These are phyloP conservation scores for Egretta garzetta DNA, from an alignment of 2,113 vertebrate genomes.

Conservation along the genomic window DNA sequence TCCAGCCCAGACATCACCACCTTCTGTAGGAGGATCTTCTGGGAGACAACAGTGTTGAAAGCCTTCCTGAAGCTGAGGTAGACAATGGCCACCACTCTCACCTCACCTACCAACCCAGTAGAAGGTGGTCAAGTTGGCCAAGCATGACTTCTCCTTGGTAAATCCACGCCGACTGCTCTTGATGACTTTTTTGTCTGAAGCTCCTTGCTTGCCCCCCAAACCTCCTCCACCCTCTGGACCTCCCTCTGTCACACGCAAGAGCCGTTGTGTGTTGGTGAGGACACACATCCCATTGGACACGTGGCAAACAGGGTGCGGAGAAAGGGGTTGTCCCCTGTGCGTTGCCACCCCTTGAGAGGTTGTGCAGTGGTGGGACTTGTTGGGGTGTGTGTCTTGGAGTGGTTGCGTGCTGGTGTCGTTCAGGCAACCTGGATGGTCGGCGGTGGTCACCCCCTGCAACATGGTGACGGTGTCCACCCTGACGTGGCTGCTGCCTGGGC, in stretches of 20 bases:
- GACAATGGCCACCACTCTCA: not conserved
- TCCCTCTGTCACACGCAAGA: rapidly evolving
- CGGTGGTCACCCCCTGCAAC: not conserved
- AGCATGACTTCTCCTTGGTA: not conserved
- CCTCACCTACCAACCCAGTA: not conserved
- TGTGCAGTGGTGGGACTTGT: not conserved
- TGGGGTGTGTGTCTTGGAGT: rapidly evolving
- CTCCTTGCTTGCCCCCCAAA: not conserved
- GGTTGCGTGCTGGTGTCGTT: not conserved
- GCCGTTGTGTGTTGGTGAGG: not conserved
- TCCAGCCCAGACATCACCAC: not conserved
- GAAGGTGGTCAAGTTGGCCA: not conserved
- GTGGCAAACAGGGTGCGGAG: not conserved
- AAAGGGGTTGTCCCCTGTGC: not conserved
- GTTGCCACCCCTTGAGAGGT: not conserved
- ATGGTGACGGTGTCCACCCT: not conserved
- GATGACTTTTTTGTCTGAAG: not conserved
- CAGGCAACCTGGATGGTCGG: not conserved
- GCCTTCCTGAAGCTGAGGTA: not conserved
- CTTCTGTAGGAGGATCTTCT: not conserved
- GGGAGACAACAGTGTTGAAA: not conserved
- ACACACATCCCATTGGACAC: not conserved
- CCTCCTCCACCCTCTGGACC: not conserved
- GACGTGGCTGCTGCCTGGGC: not conserved
- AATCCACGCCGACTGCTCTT: not conserved